Evolutionary conservation across 2,113 vertebrate genomes (phyloP).

Genomic region (Lampris megalopsis): DNA sequence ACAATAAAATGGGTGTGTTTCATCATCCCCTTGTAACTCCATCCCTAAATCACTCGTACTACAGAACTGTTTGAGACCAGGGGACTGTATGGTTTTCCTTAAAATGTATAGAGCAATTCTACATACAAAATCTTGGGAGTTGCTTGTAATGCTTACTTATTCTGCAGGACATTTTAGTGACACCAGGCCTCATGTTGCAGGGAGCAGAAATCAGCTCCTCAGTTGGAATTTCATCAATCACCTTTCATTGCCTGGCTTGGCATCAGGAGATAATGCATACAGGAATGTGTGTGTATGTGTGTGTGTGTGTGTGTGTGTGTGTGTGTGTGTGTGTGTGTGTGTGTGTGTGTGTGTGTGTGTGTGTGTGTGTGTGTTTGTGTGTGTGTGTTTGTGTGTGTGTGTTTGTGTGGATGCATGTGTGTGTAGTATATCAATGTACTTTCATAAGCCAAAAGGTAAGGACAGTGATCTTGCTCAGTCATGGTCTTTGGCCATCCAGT

Average conservation of each 20-base stretch:
- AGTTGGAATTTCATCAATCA: neutral
- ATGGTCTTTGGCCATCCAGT: slow-evolving; percentile 53
- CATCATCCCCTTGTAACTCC: too few species aligned
- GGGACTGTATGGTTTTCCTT: neutral
- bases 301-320: slow-evolving; percentile 6
- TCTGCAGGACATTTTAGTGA: too few species aligned
- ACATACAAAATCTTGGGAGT: neutral
- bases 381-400: slow-evolving; percentile 44
- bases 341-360: neutral
- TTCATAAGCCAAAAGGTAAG: slow-evolving; percentile 54
- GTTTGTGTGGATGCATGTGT: slow-evolving; percentile 27
- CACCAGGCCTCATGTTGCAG: neutral
- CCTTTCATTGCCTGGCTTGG: neutral
- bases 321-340: slow-evolving; percentile 8
- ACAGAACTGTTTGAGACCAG: too few species aligned
- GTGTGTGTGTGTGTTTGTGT: neutral
- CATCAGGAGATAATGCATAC: neutral
- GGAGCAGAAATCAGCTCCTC: neutral
- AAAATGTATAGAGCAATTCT: neutral
- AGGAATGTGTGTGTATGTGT: neutral
- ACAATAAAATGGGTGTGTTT: too few species aligned
- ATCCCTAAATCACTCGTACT: too few species aligned
- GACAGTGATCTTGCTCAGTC: slow-evolving; percentile 62
- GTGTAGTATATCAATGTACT: neutral
- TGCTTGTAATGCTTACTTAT: too few species aligned